These are phyloP conservation scores for Albula glossodonta DNA, from an alignment of 2,113 vertebrate genomes.

Conservation along the genomic window DNA sequence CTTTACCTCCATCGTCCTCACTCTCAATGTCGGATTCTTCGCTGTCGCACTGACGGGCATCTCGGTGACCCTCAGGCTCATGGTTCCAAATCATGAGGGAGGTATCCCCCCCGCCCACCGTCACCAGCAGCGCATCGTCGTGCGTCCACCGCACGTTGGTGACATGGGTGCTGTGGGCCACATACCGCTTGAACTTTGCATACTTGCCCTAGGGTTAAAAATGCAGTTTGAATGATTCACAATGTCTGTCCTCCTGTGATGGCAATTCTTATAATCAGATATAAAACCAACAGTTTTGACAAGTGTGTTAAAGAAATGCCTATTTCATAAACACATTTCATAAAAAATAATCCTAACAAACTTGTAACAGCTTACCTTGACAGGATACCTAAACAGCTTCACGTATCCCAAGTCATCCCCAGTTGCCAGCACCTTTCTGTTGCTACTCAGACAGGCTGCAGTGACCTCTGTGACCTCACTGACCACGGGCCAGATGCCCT, in stretches of 20 bases:
- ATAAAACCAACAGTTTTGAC: neutral
- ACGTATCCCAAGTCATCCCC: slow-evolving; percentile 97
- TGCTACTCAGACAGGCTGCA: slow-evolving; percentile 84
- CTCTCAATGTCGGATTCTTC: slow-evolving; percentile 96
- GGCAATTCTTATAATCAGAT: neutral
- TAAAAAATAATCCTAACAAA: too few species aligned
- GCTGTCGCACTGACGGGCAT: slow-evolving; percentile 85
- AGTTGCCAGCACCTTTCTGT: slow-evolving; percentile 87
- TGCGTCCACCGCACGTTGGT: slow-evolving; percentile 94
- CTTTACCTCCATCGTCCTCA: slow-evolving; percentile 92
- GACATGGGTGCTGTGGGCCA: slow-evolving; percentile 94
- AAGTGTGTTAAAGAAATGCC: too few species aligned
- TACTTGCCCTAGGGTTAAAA: slow-evolving; percentile 81
- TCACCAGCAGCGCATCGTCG: slow-evolving; percentile 88
- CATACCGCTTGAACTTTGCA: slow-evolving; percentile 93
- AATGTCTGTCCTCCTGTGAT: neutral
- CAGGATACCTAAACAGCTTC: slow-evolving; percentile 93
- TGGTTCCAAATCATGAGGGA: slow-evolving; percentile 96
- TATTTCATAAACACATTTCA: too few species aligned
- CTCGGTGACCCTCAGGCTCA: slow-evolving; percentile 81
- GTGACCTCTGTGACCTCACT: slow-evolving; percentile 92
- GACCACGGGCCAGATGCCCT: slow-evolving; percentile 93
- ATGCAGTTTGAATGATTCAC: neutral
- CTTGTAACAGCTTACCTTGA: slow-evolving; percentile 77
- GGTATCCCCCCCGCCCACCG: slow-evolving; percentile 87